A percentile compares a stretch with the other conserved stretches of the same genome.
Conservation (phyloP, 2,113 vertebrate species). For the Anas platyrhynchos region DNA sequence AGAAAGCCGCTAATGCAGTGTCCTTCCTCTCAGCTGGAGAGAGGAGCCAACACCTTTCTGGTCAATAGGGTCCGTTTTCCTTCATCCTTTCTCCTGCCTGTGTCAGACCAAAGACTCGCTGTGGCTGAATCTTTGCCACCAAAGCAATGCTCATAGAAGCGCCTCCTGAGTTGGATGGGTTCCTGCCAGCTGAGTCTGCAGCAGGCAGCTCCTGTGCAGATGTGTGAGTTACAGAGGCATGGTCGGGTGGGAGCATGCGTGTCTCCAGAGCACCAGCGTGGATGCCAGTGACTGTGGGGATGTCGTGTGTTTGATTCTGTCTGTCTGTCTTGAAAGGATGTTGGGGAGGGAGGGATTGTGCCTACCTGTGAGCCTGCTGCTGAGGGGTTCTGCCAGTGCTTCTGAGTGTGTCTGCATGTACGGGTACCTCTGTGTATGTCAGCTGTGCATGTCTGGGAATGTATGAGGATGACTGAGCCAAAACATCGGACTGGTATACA, state of each 20-base stretch:
- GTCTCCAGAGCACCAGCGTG: background rate
- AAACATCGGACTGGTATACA: background rate
- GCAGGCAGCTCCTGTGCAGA: rapidly evolving
- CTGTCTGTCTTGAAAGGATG: background rate
- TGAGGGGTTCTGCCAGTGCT: background rate
- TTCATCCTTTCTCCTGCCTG: background rate
- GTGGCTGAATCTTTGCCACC: background rate
- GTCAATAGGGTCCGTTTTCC: background rate
- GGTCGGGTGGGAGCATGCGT: background rate
- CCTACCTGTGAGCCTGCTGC: background rate
- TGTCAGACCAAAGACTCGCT: background rate
- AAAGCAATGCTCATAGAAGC: rapidly evolving
- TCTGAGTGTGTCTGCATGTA: background rate
- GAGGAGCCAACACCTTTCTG: background rate
- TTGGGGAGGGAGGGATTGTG: background rate
- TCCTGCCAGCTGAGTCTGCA: background rate
- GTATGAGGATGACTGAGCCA: background rate
- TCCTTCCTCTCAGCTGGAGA: background rate
- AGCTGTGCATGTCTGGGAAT: background rate
- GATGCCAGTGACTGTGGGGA: background rate
- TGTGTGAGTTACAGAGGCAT: background rate
- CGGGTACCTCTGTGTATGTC: background rate
- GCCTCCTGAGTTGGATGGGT: background rate
- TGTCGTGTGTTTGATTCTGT: background rate
- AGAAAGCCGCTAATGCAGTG: background rate